These are phyloP conservation scores for Suricata suricatta DNA, from an alignment of 2,113 vertebrate species.

Conservation along the genomic window DNA sequence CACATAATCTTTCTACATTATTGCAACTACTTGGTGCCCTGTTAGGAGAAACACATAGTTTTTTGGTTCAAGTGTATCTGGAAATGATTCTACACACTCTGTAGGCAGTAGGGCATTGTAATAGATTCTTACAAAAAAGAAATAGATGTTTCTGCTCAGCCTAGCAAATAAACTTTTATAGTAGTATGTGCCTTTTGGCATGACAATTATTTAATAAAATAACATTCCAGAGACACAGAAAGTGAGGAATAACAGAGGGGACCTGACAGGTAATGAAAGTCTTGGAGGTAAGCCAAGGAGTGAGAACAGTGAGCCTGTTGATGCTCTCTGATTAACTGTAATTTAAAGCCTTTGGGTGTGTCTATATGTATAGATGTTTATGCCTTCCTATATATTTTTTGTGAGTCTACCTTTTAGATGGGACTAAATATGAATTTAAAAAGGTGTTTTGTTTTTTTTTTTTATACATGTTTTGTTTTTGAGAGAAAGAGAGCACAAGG, in stretches of 20 bases:
- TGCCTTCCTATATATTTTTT: background rate
- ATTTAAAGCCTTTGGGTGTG: constrained; percentile 30
- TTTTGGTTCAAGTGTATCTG: constrained; percentile 40
- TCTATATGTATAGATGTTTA: background rate
- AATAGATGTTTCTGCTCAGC: constrained; percentile 33
- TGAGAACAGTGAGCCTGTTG: background rate
- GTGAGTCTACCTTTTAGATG: background rate
- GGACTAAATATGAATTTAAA: background rate
- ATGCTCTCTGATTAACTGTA: constrained; percentile 18
- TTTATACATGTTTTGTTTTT: no score
- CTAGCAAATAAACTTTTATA: constrained; percentile 45
- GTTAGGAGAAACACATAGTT: constrained; percentile 1
- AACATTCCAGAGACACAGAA: constrained; percentile 30
- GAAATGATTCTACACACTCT: constrained; percentile 35
- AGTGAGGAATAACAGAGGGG: background rate
- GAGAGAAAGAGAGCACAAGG: no score
- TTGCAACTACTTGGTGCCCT: background rate
- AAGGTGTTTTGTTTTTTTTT: no score
- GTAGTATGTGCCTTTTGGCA: constrained; percentile 43
- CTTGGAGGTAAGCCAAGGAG: constrained; percentile 33
- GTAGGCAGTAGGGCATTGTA: background rate
- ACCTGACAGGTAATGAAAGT: constrained; percentile 49
- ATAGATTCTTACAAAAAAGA: constrained; percentile 48
- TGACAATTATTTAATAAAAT: constrained; percentile 52
- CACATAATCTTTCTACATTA: constrained; percentile 33